Base-by-base conservation (phyloP, 2,113 vertebrate species). In the Falco punctatus region DNA sequence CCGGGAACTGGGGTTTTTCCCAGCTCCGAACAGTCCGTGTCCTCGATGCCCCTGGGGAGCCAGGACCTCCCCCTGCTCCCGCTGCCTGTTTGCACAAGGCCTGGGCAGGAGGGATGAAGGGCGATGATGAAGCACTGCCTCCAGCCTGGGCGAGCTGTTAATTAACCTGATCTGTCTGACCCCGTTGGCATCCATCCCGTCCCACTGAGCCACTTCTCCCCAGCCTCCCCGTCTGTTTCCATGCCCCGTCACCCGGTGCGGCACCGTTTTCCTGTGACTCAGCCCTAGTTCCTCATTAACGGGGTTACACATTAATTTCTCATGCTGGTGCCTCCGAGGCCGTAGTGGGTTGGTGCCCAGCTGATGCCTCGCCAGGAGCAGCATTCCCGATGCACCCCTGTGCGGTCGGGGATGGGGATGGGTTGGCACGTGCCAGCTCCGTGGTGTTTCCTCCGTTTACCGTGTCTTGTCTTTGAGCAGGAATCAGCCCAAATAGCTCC, bases 201-300 rank as follows among this genome's bases (percentile, higher is more conserved):
- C 67, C 49, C 83, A 21, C 0, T 5, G 14, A 86, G 55, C 38
- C 54, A 51, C 55, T 59, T 81, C 59, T 81, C 59, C 11, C 23
- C 62, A 81, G 38, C 71, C 67, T 57, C 32, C 54, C 27, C 0
- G 0, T 59, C 54, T 67, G 8, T 69, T 92, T 94, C 91, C 84
- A 7, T n/a, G 87, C 84, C 38, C 55, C n/a, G 58, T 92, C 87
- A 87, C 70, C 38, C 65, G n/a, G 51, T 1, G 0, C 3, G 16
- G 51, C 57, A 6, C 54, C 78, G 2, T 74, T 86, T 96, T 97
- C 95, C 95, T 95, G 90, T 96, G 92, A 97, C 94, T 96, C 96
- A 96, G 64, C 71, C 28, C 90, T 48, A 72, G 75, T 86, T 97
- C 95, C 96, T 96, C 92, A 77, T 97, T 92, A 95, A 81, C 14